Conservation (phyloP, 30 jellyfish, hydroid and myxozoan genomes). For the Aurelia coerulea region DNA sequence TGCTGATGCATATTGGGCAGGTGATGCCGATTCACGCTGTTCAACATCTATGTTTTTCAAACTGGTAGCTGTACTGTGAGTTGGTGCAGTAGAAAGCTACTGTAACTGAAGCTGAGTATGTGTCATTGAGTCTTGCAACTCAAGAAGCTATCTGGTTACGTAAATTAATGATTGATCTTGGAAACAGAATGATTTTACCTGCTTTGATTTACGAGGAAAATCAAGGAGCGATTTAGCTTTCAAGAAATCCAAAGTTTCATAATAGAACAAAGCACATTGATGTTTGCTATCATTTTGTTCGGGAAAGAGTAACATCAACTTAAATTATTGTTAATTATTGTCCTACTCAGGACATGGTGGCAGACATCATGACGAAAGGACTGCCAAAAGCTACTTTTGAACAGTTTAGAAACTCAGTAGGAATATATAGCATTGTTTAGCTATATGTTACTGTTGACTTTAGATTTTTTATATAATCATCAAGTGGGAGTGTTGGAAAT, state of each 20-base stretch:
- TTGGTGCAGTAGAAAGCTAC: too few relatives aligned
- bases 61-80: not conserved
- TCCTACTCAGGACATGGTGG: conserved; percentile 57
- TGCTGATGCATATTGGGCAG: conserved; percentile 66
- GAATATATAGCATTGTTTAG: conserved; percentile 31
- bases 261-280: not conserved
- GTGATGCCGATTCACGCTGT: conserved; percentile 38
- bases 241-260: too few relatives aligned
- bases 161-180: too few relatives aligned
- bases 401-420: conserved; percentile 15
- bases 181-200: too few relatives aligned
- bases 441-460: not conserved
- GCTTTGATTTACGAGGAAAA: too few relatives aligned
- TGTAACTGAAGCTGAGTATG: too few relatives aligned
- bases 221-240: too few relatives aligned
- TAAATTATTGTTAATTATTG: conserved; percentile 34
- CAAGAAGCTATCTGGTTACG: too few relatives aligned
- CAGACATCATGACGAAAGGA: conserved; percentile 43
- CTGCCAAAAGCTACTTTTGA: conserved; percentile 39
- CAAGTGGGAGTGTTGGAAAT: too few relatives aligned
- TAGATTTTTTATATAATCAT: too few relatives aligned
- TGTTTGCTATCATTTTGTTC: conserved; percentile 19
- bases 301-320: conserved; percentile 19
- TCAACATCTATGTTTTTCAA: conserved; percentile 55
- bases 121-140: too few relatives aligned